Evolutionary conservation across 2,888 invertebrate genomes (phyloP).

Genomic region (Halocaridina rubra): DNA sequence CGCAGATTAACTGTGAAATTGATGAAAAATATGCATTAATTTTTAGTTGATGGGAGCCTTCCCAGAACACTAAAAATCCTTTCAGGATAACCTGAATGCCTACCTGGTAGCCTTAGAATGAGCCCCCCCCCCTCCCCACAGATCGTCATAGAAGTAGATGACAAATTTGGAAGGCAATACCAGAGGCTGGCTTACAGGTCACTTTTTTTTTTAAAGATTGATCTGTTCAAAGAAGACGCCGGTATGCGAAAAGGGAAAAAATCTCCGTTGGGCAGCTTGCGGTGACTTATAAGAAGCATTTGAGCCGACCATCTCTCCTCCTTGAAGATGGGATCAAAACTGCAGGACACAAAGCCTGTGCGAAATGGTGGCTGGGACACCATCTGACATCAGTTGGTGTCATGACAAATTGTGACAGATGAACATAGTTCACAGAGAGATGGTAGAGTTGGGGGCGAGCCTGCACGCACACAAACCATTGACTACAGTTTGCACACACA

Average conservation of each 20-base stretch:
- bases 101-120: no score
- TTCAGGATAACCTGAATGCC: no score
- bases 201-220: no score
- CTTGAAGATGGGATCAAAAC: background rate
- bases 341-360: background rate
- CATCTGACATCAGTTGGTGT: background rate
- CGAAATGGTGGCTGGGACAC: background rate
- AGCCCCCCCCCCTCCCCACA: no score
- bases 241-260: no score
- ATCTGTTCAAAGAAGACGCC: no score
- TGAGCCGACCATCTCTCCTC: background rate
- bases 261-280: background rate
- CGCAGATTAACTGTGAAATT: conserved; percentile 16
- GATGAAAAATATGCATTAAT: background rate
- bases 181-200: no score
- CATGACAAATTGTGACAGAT: no score
- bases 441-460: conserved; percentile 30
- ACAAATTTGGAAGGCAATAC: no score
- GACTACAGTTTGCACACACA: background rate
- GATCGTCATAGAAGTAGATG: no score
- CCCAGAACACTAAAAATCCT: background rate
- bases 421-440: no score
- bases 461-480: conserved; percentile 2
- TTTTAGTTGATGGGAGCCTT: background rate
- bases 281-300: background rate